Conservation (phyloP, 2,113 vertebrate species). For the Asarcornis scutulata region DNA sequence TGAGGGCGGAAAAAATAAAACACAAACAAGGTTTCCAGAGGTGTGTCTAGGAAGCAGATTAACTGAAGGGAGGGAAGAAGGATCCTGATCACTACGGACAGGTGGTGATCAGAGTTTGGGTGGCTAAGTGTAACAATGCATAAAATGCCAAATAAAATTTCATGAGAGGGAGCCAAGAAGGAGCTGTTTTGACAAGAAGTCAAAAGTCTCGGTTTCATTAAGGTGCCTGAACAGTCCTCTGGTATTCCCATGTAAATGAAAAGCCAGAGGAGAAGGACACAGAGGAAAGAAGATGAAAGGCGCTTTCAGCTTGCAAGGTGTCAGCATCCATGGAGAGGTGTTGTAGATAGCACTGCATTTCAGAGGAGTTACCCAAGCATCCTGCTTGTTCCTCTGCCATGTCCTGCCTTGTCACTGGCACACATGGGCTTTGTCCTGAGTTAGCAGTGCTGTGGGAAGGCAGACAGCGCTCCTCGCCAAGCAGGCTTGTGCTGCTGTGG, state of each 20-base stretch:
- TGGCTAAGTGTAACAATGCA: background rate
- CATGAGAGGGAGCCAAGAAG: background rate
- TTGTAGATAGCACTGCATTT: background rate
- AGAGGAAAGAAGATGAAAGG: background rate
- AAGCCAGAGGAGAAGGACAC: background rate
- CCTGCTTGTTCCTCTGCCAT: background rate
- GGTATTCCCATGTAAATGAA: background rate
- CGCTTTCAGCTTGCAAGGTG: background rate
- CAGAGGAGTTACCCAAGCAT: background rate
- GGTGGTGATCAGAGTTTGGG: background rate
- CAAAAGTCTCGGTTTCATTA: background rate
- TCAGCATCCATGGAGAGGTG: background rate
- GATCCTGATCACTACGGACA: background rate
- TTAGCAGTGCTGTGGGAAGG: background rate
- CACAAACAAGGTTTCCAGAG: background rate
- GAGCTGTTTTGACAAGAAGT: background rate
- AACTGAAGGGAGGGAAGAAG: background rate
- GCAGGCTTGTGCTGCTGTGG: background rate
- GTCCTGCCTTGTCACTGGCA: background rate
- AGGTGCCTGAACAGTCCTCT: background rate
- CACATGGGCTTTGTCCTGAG: rapidly evolving
- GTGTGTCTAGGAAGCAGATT: background rate
- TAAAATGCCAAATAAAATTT: background rate
- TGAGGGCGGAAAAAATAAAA: background rate
- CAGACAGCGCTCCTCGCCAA: rapidly evolving